These are phyloP conservation scores for Macropodus opercularis DNA, from an alignment of 2,797 vertebrate species.

Conservation along the genomic window DNA sequence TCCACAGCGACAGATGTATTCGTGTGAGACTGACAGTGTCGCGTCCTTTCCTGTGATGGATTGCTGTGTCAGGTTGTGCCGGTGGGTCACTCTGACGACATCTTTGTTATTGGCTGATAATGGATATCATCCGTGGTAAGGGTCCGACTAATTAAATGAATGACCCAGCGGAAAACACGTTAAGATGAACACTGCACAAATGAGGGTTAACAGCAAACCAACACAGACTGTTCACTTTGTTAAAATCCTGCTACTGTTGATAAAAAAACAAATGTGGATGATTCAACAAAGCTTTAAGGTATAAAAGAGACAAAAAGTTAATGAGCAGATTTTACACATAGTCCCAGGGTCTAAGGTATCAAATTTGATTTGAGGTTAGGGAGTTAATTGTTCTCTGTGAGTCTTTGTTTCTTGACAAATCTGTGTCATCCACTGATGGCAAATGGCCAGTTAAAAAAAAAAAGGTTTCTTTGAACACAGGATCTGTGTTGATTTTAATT, in stretches of 20 bases:
- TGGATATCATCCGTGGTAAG: conserved; percentile 16
- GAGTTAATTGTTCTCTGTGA: conserved; percentile 31
- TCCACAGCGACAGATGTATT: conserved; percentile 52
- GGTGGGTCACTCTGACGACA: conserved; percentile 23
- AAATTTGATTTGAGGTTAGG: conserved; percentile 33
- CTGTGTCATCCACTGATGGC: conserved; percentile 10
- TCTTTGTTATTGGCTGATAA: conserved; percentile 38
- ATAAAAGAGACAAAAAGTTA: conserved; percentile 11
- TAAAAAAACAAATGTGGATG: conserved; percentile 4
- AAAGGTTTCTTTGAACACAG: conserved; percentile 10
- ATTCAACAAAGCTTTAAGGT: conserved; percentile 8
- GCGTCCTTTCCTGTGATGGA: conserved; percentile 48
- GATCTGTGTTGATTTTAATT: conserved; percentile 15
- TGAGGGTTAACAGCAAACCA: background rate
- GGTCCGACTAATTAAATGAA: conserved; percentile 16
- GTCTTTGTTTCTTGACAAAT: conserved; percentile 35
- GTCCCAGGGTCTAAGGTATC: conserved; percentile 20
- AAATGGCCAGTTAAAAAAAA: conserved; percentile 25
- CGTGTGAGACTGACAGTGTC: conserved; percentile 51
- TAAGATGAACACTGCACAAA: conserved; percentile 5
- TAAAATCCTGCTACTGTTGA: background rate
- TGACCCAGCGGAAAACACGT: background rate
- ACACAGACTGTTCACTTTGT: background rate
- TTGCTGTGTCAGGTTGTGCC: conserved; percentile 28
- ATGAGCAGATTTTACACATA: conserved; percentile 16